Evolutionary conservation across 1,140 invertebrate genomes (phyloP), one percentile per base, ranked within the genome.

Genomic region (Tribolium madens): DNA sequence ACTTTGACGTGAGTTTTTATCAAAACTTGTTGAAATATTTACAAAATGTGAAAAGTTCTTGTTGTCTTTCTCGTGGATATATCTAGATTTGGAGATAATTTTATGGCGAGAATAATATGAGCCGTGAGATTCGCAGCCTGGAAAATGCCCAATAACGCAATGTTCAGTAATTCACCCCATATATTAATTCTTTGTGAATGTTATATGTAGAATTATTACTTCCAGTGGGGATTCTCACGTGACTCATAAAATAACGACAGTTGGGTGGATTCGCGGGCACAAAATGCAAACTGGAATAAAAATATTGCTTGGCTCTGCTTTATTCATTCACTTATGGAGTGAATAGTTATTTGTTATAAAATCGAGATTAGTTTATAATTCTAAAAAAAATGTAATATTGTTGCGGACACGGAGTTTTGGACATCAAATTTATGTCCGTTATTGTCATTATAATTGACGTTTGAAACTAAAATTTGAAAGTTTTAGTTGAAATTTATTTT

Each of bases 221-320:
- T 64, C 26, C 57, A 64, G n/a, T 33, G 21, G 57, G 57, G 26
- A 64, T 64, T 64, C 57, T 64, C 21, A 64, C 57, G 57, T 33
- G 57, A n/a, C 57, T 64, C 21, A 64, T 64, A 64, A 64, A 64
- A 64, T 64, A 64, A 64, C 57, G 57, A 64, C 57, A 64, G 57
- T 64, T 64, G 3, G 31, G 57, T 9, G 26, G 26, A 57, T 57
- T 57, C 52, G 14, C 57, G 12, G 4, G 21, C 12, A 33, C 26
- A 64, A 33, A 64, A 33, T 64, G 17, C 7, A 12, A 42, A 12
- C 57, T 64, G 26, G 12, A 17, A 14, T 57, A 18, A 21, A 57
- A 57, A 12, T 17, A 18, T 57, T 21, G 14, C 57, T 33, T 15
- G 57, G 31, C 36, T 64, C 9, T 9, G 36, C 9, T 9, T 42